Evolutionary conservation across 1,140 invertebrate species (phyloP).

Genomic region (Latrodectus geometricus): DNA sequence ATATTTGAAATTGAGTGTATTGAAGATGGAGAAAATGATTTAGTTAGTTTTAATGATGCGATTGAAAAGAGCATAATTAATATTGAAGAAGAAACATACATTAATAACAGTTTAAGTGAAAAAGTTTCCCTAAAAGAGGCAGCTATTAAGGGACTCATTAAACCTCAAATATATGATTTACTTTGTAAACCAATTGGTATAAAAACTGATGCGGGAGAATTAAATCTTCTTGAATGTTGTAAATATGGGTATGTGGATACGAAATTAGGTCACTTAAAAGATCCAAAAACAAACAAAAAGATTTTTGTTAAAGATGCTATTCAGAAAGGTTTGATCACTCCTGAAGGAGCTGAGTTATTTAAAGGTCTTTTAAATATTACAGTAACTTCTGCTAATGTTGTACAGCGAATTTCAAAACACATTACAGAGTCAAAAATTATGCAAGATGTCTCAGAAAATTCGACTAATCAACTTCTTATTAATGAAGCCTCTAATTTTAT

Average conservation of each 20-base stretch:
- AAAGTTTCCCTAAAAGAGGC: conserved; percentile 78
- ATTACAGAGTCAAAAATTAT: conserved; percentile 67
- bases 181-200: conserved; percentile 85
- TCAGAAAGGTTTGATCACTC: conserved; percentile 83
- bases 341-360: conserved; percentile 85
- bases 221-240: conserved; percentile 87
- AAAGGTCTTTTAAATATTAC: conserved; percentile 86
- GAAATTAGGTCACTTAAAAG: conserved; percentile 85
- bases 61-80: conserved; percentile 82
- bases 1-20: conserved; percentile 93
- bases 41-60: conserved; percentile 88
- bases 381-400: conserved; percentile 85
- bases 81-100: conserved; percentile 79
- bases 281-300: conserved; percentile 80
- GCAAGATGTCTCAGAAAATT: not conserved
- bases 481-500: too few relatives aligned
- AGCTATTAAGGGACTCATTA: conserved; percentile 69
- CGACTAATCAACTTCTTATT: not conserved
- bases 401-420: conserved; percentile 83
- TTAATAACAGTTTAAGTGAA: conserved; percentile 80
- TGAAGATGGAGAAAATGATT: conserved; percentile 84
- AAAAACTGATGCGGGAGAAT: conserved; percentile 76
- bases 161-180: conserved; percentile 85
- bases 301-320: conserved; percentile 88
- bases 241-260: conserved; percentile 85